Base-by-base conservation (phyloP, 2,888 invertebrate genomes). In the Xiphydria camelus region DNA sequence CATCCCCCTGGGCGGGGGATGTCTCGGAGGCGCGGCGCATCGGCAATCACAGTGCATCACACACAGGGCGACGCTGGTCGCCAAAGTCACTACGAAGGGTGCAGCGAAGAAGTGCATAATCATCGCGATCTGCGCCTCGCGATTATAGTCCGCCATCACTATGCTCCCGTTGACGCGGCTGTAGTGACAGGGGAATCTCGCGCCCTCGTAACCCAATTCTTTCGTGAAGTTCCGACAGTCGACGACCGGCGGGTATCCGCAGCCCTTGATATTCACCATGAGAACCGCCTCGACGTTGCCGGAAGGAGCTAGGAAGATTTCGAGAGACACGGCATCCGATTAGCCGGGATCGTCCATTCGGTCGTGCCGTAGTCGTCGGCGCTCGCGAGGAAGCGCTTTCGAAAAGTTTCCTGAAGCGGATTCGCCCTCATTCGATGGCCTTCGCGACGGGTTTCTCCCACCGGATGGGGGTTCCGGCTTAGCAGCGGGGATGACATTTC, bases 21-120 rank as follows among this genome's bases (percentile, higher is more conserved):
- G 83, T 47, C 85, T 84, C 17, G 86, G 79, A 61, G 71, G 87
- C 78, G 80, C 82, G 62, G 76, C 84, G 78, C 77, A 89, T 57
- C 86, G 82, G 77, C 91, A 91, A 76, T 91, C 91, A 76, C 91
- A 92, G 76, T 91, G 91, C 83, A 91, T 83, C 47, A 91, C 87
- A 77, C 91, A 92, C 47, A 91, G 81, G 19, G 89, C 89, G 57
- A 91, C 86, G 45, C 91, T 91, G 55, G 91, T 90, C 63, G 90
- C 87, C 58, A 90, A 82, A 41, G 91, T 90, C 67, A 91, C 83
- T 66, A 89, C 87, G 77, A 92, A 85, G 51, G 91, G 91, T 62
- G 91, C 84, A 45, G 88, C 90, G 77, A 91, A 84, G 74, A 88
- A 91, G 76, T 91, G 84, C 57, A 91, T 87, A 64, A 91, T 91